phyloP scores from a whole-genome alignment of 2,888 invertebrate genomes.

The Blastobasis adustella region DNA sequence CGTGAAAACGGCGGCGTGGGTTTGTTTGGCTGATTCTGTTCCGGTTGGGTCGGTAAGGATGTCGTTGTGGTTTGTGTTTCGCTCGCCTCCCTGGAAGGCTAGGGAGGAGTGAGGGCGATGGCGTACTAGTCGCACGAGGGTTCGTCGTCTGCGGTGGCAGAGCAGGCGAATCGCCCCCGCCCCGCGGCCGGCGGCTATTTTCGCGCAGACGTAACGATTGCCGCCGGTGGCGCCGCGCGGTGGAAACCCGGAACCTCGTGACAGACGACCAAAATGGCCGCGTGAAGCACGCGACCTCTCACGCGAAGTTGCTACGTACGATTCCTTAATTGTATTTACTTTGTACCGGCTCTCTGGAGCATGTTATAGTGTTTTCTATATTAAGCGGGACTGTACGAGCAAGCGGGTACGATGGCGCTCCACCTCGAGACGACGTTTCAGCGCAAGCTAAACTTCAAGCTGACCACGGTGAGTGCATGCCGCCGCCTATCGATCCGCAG shows the following conservation, averaged over 20 bases:
- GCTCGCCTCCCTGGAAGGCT: neutral
- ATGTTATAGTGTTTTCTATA: conserved; percentile 57
- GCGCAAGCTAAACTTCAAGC: conserved; percentile 71
- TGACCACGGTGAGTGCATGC: conserved; percentile 72
- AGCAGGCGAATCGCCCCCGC: neutral
- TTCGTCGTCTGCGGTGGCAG: too few relatives aligned
- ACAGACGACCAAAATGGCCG: conserved; percentile 70
- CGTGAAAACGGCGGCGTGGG: conserved; percentile 11
- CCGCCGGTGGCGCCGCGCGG: conserved; percentile 51
- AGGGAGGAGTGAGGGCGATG: too few relatives aligned
- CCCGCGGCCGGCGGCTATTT: conserved; percentile 29
- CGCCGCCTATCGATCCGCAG: conserved; percentile 58
- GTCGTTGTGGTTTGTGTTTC: neutral
- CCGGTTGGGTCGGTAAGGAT: neutral
- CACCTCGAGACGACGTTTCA: conserved; percentile 70
- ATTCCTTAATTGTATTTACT: conserved; percentile 58
- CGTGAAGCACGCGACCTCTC: conserved; percentile 64
- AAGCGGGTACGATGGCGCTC: conserved; percentile 51
- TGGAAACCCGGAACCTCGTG: conserved; percentile 45
- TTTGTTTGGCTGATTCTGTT: neutral
- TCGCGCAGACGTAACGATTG: conserved; percentile 64
- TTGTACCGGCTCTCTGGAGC: conserved; percentile 46
- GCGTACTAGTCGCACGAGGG: too few relatives aligned
- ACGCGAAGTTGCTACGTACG: conserved; percentile 56
- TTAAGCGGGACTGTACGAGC: conserved; percentile 32